Evolutionary conservation across 2,113 vertebrate genomes (phyloP).

Genomic region (Etheostoma cragini): DNA sequence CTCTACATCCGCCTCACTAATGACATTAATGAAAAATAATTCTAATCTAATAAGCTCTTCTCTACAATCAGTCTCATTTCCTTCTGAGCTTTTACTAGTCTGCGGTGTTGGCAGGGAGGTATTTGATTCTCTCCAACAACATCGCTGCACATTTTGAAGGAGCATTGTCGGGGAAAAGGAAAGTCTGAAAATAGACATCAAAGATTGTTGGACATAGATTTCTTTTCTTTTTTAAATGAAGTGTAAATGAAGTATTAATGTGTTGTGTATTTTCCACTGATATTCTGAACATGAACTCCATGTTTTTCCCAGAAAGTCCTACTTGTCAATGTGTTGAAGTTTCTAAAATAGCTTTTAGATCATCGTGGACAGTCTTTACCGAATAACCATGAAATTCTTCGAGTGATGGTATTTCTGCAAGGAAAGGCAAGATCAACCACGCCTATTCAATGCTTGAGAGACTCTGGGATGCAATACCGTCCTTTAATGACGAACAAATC

Average conservation of each 20-base stretch:
- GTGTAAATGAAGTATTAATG: no score
- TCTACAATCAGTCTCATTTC: slow-evolving; percentile 66
- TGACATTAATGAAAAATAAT: slow-evolving; percentile 69
- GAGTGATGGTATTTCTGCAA: slow-evolving; percentile 20
- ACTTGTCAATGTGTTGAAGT: no score
- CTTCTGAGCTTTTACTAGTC: slow-evolving; percentile 49
- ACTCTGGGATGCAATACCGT: background rate
- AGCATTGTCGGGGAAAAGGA: slow-evolving; percentile 8
- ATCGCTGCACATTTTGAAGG: slow-evolving; percentile 10
- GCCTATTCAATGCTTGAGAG: background rate
- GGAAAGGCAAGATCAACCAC: slow-evolving; percentile 26
- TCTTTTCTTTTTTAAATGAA: background rate
- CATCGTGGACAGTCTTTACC: background rate
- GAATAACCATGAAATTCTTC: slow-evolving; percentile 36
- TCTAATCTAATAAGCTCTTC: slow-evolving; percentile 67
- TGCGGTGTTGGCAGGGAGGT: slow-evolving; percentile 30
- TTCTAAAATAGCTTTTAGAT: no score
- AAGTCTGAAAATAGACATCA: background rate
- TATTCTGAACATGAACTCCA: no score
- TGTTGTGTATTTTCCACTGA: no score
- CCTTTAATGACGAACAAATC: background rate
- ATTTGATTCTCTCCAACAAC: slow-evolving; percentile 39
- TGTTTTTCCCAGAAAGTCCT: no score
- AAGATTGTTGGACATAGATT: background rate
- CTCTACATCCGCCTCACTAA: slow-evolving; percentile 51